phyloP scores from a whole-genome alignment of 2,888 invertebrate species.

The Hecatera dysodea region DNA sequence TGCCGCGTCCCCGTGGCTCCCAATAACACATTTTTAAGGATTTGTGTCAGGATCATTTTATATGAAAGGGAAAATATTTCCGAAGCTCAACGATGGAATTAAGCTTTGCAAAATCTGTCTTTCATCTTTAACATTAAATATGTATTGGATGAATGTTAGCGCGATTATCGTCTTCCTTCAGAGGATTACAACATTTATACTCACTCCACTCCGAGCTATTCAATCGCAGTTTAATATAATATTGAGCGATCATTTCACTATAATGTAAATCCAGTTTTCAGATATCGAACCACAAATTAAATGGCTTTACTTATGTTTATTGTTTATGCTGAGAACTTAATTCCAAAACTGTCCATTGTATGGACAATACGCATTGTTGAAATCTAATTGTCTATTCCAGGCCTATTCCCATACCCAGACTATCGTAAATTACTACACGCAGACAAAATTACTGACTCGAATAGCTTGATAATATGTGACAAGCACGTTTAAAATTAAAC shows the following conservation, averaged over 20 bases:
- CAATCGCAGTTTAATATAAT: slow-evolving; percentile 27
- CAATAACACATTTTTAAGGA: slow-evolving; percentile 83
- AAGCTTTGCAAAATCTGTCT: slow-evolving; percentile 71
- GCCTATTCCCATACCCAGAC: slow-evolving; percentile 47
- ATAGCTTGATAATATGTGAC: slow-evolving; percentile 36
- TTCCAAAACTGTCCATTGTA: slow-evolving; percentile 52
- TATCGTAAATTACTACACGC: slow-evolving; percentile 54
- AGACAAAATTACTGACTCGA: slow-evolving; percentile 54
- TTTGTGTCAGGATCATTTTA: slow-evolving; percentile 79
- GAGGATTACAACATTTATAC: slow-evolving; percentile 34
- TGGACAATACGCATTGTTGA: slow-evolving; percentile 50
- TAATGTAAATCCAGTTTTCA: slow-evolving; percentile 35
- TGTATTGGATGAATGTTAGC: slow-evolving; percentile 62
- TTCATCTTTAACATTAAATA: slow-evolving; percentile 74
- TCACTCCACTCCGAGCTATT: slow-evolving; percentile 4
- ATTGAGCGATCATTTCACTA: slow-evolving; percentile 26
- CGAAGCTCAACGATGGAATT: slow-evolving; percentile 74
- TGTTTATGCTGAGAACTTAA: slow-evolving; percentile 50
- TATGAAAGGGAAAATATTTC: slow-evolving; percentile 77
- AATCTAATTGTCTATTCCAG: slow-evolving; percentile 48
- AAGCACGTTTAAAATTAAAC: slow-evolving; percentile 48
- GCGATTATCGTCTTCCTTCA: slow-evolving; percentile 36
- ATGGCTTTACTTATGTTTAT: slow-evolving; percentile 30
- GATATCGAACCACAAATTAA: slow-evolving; percentile 48
- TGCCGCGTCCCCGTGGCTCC: slow-evolving; percentile 68